Evolutionary conservation across 64 coral and sea anemone species (phyloP).

Genomic region (Catalaphyllia jardinei): DNA sequence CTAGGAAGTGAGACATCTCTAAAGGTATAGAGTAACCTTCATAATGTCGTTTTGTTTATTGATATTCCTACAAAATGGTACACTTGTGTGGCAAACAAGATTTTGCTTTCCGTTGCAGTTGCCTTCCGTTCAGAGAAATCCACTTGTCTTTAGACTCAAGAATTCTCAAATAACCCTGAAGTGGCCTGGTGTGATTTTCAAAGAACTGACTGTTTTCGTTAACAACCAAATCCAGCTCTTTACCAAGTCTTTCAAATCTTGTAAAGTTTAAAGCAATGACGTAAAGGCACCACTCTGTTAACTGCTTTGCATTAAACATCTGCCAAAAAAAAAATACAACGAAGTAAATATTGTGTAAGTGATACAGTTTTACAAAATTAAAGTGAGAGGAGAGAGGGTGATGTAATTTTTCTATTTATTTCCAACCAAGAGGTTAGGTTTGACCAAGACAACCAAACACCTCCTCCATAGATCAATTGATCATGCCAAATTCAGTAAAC

Average conservation of each 20-base stretch:
- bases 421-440: no score
- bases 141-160: neutral
- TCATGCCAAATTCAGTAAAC: no score
- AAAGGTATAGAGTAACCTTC: no score
- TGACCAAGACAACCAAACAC: no score
- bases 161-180: neutral
- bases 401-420: no score
- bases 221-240: conserved; percentile 12
- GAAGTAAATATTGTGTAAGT: neutral
- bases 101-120: neutral
- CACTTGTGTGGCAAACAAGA: neutral
- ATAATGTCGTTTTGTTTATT: no score
- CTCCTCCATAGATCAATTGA: no score
- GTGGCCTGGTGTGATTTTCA: conserved; percentile 50
- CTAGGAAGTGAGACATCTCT: no score
- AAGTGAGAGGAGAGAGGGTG: neutral
- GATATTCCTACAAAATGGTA: neutral
- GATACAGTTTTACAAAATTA: neutral
- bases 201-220: conserved; percentile 41
- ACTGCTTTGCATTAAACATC: conserved; percentile 30
- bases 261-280: conserved; percentile 43
- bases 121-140: neutral
- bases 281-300: conserved; percentile 50
- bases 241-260: neutral
- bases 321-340: neutral